These are phyloP conservation scores for Potamarius usumacintae DNA, from an alignment of 2,113 vertebrate species.

Conservation along the genomic window DNA sequence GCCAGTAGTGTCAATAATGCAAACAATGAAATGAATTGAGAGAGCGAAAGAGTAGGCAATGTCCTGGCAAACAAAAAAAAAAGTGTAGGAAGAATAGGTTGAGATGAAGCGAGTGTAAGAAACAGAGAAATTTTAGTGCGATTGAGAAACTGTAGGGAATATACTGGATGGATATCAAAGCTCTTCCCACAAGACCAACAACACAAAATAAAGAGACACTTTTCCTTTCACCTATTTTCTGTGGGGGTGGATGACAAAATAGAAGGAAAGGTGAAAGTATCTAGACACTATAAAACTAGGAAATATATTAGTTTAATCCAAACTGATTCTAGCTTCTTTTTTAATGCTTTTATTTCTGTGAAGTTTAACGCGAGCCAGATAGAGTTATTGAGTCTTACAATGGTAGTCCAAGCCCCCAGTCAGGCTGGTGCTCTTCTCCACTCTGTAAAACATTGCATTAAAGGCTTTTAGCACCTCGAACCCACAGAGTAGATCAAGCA, in stretches of 20 bases:
- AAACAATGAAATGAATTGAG: constrained; percentile 6
- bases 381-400: not conserved
- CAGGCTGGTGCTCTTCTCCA: constrained; percentile 14
- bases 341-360: constrained; percentile 3
- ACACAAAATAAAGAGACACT: constrained; percentile 3
- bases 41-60: not conserved
- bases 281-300: constrained; percentile 6
- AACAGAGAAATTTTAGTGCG: not conserved
- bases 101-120: not conserved
- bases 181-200: constrained; percentile 14
- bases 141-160: constrained; percentile 18
- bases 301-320: constrained; percentile 1
- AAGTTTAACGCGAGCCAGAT: not conserved
- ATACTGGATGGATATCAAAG: constrained; percentile 21
- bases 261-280: not conserved
- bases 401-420: constrained; percentile 11
- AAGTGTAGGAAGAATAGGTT: not conserved
- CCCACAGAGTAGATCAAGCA: constrained; percentile 25
- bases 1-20: not conserved
- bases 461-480: constrained; percentile 26
- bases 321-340: constrained; percentile 12
- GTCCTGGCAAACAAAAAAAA: constrained; percentile 4
- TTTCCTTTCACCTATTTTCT: not conserved
- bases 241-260: constrained; percentile 18
- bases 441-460: constrained; percentile 30